These are phyloP conservation scores for Matsumurasca onukii DNA, from an alignment of 1,140 invertebrate species.

Conservation along the genomic window DNA sequence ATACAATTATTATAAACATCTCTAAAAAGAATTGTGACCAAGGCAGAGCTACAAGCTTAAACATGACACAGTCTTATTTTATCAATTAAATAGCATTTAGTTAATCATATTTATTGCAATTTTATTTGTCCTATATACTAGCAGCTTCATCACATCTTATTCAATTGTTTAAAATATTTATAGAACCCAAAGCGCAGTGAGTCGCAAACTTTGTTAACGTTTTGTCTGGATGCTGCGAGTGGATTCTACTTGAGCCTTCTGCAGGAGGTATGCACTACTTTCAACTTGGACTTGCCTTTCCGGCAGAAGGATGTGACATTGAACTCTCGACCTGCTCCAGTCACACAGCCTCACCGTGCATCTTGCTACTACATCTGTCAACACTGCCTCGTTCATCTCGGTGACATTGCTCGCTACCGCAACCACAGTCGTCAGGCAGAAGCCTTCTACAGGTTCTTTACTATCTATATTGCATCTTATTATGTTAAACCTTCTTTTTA, in stretches of 20 bases:
- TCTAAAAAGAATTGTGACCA: neutral
- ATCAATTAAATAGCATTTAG: too few species aligned
- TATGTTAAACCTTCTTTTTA: too few species aligned
- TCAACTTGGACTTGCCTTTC: constrained; percentile 79
- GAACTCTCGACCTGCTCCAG: constrained; percentile 4
- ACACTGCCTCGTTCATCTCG: constrained; percentile 83
- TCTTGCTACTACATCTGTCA: constrained; percentile 83
- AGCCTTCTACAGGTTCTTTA: constrained; percentile 67
- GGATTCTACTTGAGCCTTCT: constrained; percentile 81
- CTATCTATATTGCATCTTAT: too few species aligned
- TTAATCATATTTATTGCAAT: too few species aligned
- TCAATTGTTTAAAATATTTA: too few species aligned
- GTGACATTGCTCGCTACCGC: constrained; percentile 81
- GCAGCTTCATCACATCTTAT: too few species aligned
- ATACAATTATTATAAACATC: neutral
- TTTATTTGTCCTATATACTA: too few species aligned
- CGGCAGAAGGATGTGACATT: constrained; percentile 47
- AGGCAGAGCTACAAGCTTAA: too few species aligned
- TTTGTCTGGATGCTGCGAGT: constrained; percentile 78
- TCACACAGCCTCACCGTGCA: constrained; percentile 60
- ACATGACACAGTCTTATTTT: too few species aligned
- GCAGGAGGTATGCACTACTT: constrained; percentile 78
- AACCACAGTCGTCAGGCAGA: constrained; percentile 79
- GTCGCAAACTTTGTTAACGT: constrained; percentile 70
- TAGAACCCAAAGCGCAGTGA: constrained; percentile 72